Percentiles rank a stretch among this genome's conserved stretches.
phyloP scores from a whole-genome alignment of 2,888 invertebrate genomes.

The Poecilus cupreus region DNA sequence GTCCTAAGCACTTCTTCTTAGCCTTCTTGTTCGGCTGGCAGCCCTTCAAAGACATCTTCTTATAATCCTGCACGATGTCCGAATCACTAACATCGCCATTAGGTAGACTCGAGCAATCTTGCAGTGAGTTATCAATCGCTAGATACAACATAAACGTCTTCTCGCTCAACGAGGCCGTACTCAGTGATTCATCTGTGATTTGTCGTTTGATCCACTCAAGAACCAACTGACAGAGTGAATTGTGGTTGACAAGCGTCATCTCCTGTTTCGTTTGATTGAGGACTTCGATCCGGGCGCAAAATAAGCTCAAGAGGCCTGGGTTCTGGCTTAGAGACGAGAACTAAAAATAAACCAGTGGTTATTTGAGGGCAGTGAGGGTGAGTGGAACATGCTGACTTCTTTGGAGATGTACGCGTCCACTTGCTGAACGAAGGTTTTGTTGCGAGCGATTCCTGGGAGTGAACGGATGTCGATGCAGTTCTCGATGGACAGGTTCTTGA shows the following conservation, averaged over 20 bases:
- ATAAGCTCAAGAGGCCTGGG: slow-evolving; percentile 79
- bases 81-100: slow-evolving; percentile 80
- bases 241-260: slow-evolving; percentile 77
- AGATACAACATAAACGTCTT: slow-evolving; percentile 86
- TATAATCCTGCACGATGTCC: slow-evolving; percentile 86
- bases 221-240: slow-evolving; percentile 78
- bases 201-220: slow-evolving; percentile 78
- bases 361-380: slow-evolving; percentile 10
- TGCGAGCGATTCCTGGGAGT: slow-evolving; percentile 77
- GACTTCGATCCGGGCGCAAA: slow-evolving; percentile 83
- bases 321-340: slow-evolving; percentile 80
- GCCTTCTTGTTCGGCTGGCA: slow-evolving; percentile 68
- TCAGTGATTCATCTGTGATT: slow-evolving; percentile 70
- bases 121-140: slow-evolving; percentile 83
- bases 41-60: slow-evolving; percentile 72
- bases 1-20: slow-evolving; percentile 74
- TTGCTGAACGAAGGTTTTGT: slow-evolving; percentile 77
- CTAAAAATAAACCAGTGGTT: slow-evolving; percentile 70
- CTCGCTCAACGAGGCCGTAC: slow-evolving; percentile 73
- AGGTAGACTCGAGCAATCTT: slow-evolving; percentile 87
- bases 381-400: slow-evolving; percentile 74
- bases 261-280: slow-evolving; percentile 83
- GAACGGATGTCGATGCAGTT: slow-evolving; percentile 78
- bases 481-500: slow-evolving; percentile 78
- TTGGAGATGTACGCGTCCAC: slow-evolving; percentile 83